Percentiles rank a stretch among this genome's conserved stretches.
Evolutionary conservation across 2,113 vertebrate genomes (phyloP).

Genomic region (Gavialis gangeticus): DNA sequence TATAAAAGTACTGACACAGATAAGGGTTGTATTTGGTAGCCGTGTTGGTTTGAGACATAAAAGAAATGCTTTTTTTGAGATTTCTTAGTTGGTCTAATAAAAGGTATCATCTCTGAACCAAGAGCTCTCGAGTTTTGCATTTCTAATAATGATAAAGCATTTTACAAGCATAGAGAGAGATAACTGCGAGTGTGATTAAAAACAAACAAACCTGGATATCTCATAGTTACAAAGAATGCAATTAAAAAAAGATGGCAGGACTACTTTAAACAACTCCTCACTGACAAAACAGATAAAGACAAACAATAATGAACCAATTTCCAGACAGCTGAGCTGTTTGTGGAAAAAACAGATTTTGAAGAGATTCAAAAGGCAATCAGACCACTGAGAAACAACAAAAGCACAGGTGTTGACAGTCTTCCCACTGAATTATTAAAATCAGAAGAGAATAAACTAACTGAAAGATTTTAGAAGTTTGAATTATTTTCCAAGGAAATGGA

Average conservation of each 20-base stretch:
- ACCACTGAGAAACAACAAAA: conserved; percentile 54
- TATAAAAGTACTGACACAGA: too few species aligned
- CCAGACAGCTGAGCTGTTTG: conserved; percentile 66
- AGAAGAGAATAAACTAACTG: neutral
- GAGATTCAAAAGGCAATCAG: conserved; percentile 67
- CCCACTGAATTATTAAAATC: conserved; percentile 2
- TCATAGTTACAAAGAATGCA: conserved; percentile 33
- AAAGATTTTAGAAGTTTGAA: neutral
- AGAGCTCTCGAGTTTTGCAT: too few species aligned
- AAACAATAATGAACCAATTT: conserved; percentile 39
- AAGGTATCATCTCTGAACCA: too few species aligned
- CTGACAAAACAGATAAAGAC: conserved; percentile 45
- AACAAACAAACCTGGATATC: conserved; percentile 18
- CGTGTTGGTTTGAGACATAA: too few species aligned
- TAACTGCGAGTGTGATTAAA: neutral
- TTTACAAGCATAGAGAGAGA: too few species aligned
- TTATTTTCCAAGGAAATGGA: neutral
- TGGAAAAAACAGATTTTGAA: conserved; percentile 54
- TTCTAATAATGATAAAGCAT: too few species aligned
- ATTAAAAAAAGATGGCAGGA: conserved; percentile 4
- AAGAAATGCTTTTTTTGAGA: too few species aligned
- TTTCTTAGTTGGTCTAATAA: too few species aligned
- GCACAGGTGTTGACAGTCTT: conserved; percentile 66
- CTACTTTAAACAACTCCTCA: conserved; percentile 37
- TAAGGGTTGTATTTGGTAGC: too few species aligned